Conservation (phyloP, 1,140 invertebrate genomes). For the Monochamus saltuarius region DNA sequence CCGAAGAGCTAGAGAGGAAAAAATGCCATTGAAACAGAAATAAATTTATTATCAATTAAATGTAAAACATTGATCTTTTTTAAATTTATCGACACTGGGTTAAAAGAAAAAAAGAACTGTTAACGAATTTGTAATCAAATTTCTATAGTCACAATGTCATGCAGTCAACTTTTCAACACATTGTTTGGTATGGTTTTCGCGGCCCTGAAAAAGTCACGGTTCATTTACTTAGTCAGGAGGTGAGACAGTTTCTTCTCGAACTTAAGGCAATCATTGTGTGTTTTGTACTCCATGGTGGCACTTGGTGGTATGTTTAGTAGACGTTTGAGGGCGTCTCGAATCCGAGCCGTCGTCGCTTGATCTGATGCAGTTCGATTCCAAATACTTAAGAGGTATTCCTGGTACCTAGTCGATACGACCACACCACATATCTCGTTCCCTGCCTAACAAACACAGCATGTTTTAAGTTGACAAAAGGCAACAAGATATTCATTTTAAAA, state of each 20-base stretch:
- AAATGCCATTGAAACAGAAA: background rate
- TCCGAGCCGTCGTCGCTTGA: constrained; percentile 80
- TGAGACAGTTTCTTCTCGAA: constrained; percentile 15
- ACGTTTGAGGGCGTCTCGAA: constrained; percentile 91
- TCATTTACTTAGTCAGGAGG: background rate
- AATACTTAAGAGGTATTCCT: constrained; percentile 97
- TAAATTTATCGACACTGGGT: constrained; percentile 10
- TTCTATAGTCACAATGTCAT: constrained; percentile 1
- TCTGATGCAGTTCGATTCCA: constrained; percentile 96
- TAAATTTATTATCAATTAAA: background rate
- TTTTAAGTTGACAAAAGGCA: background rate
- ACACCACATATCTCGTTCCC: constrained; percentile 98
- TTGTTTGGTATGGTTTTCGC: constrained; percentile 41
- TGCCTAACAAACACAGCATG: constrained; percentile 36
- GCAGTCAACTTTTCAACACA: constrained; percentile 45
- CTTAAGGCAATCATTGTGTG: constrained; percentile 66
- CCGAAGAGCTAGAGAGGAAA: too few relatives aligned
- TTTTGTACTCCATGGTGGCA: constrained; percentile 96
- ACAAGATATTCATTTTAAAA: too few relatives aligned
- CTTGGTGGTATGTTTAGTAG: constrained; percentile 91
- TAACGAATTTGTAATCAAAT: constrained; percentile 15
- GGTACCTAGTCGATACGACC: constrained; percentile 74
- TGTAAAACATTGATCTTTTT: background rate
- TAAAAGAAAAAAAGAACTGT: constrained; percentile 4
- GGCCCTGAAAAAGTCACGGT: constrained; percentile 36